Percentiles rank a stretch among this genome's conserved stretches.
Evolutionary conservation across 2,113 vertebrate genomes (phyloP).

Genomic region (Melospiza melodia): DNA sequence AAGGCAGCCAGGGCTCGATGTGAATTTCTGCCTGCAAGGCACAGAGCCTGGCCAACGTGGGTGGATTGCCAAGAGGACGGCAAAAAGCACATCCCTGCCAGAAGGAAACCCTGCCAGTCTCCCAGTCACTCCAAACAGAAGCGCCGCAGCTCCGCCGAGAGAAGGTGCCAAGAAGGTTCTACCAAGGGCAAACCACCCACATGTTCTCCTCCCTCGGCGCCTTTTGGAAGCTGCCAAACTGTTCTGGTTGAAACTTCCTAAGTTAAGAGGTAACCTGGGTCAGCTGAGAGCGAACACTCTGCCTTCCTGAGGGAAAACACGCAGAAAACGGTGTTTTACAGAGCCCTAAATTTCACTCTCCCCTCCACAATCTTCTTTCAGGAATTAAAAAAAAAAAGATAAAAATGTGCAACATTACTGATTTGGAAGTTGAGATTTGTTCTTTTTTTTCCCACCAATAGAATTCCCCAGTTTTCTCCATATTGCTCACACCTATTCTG

Average conservation of each 20-base stretch:
- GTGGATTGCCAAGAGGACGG: background rate
- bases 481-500: background rate
- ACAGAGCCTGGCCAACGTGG: background rate
- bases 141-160: background rate
- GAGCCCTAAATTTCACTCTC: background rate
- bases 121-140: slow-evolving; percentile 25
- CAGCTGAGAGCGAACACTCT: background rate
- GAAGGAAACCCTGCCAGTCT: slow-evolving; percentile 50
- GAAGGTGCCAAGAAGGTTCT: slow-evolving; percentile 34
- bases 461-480: background rate
- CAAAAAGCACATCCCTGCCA: slow-evolving; percentile 54
- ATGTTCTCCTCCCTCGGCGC: background rate
- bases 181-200: slow-evolving; percentile 55
- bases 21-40: background rate
- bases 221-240: background rate
- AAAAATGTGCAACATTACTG: background rate
- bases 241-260: background rate
- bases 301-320: background rate
- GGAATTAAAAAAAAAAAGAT: background rate
- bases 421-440: background rate
- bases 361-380: background rate
- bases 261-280: background rate
- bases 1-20: background rate
- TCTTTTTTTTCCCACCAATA: fast-evolving
- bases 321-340: fast-evolving